Evolutionary conservation across 2,797 vertebrate genomes (phyloP).

Genomic region (Columba guinea): DNA sequence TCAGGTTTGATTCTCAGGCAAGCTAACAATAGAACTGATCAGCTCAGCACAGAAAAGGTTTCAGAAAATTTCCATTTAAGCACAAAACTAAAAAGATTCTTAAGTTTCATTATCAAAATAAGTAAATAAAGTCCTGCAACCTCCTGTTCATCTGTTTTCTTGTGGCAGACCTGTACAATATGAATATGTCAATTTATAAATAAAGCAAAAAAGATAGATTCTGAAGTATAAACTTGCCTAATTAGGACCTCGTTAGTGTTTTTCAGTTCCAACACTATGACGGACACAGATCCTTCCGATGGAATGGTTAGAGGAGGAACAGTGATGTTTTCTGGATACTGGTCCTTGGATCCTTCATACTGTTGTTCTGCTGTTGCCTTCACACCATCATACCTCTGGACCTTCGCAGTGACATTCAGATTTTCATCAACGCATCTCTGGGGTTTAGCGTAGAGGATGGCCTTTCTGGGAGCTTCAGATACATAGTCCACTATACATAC

Average conservation of each 20-base stretch:
- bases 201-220: background rate
- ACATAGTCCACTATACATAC: slow-evolving; percentile 85
- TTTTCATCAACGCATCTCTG: slow-evolving; percentile 72
- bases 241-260: slow-evolving; percentile 85
- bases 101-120: background rate
- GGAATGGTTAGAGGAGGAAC: slow-evolving; percentile 83
- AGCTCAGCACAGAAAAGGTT: background rate
- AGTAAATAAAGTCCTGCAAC: background rate
- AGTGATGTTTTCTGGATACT: slow-evolving; percentile 13
- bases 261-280: slow-evolving; percentile 86
- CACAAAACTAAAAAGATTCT: background rate
- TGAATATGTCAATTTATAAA: background rate
- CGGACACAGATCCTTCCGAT: slow-evolving; percentile 83
- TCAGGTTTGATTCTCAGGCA: background rate
- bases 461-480: slow-evolving; percentile 82
- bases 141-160: background rate
- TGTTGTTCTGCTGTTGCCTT: slow-evolving; percentile 61
- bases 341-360: slow-evolving; percentile 47
- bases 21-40: background rate
- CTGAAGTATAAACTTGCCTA: slow-evolving; percentile 78
- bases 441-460: slow-evolving; percentile 88
- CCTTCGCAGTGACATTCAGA: slow-evolving; percentile 64
- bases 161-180: background rate
- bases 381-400: background rate
- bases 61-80: background rate